A percentile compares a stretch with the other conserved stretches of the same genome.
Conservation (phyloP, 2,113 vertebrate genomes). For the Bambusicola thoracicus region DNA sequence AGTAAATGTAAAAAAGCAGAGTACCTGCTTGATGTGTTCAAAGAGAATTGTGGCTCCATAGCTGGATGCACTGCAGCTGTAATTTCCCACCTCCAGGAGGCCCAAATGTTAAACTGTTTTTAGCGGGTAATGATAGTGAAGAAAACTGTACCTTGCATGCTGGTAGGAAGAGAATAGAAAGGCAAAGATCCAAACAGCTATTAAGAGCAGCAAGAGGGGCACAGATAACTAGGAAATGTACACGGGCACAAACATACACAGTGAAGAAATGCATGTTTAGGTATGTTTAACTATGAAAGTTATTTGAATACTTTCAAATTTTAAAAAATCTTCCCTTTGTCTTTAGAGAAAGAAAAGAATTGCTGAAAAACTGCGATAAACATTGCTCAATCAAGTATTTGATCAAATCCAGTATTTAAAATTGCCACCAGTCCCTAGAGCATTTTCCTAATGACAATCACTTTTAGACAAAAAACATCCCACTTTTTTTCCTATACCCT, state of each 20-base stretch:
- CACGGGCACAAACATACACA: not conserved
- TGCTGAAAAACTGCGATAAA: not conserved
- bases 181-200: not conserved
- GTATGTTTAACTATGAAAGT: not conserved
- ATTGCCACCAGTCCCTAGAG: not conserved
- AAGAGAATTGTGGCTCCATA: not conserved
- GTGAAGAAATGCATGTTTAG: not conserved
- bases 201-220: not conserved
- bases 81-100: not conserved
- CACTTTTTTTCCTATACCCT: constrained; percentile 10
- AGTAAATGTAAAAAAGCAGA: not conserved
- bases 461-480: not conserved
- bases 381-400: no score
- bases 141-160: not conserved
- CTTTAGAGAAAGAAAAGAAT: not conserved
- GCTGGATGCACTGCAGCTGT: not conserved
- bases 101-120: not conserved
- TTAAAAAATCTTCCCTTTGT: not conserved
- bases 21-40: rapidly evolving
- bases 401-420: constrained; percentile 40
- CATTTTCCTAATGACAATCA: constrained; percentile 44
- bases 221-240: not conserved
- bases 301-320: not conserved
- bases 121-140: not conserved
- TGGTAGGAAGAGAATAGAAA: not conserved